A percentile compares a stretch with the other conserved stretches of the same genome.
phyloP scores from a whole-genome alignment of 1,140 invertebrate species.

The Ditylenchus dipsaci region DNA sequence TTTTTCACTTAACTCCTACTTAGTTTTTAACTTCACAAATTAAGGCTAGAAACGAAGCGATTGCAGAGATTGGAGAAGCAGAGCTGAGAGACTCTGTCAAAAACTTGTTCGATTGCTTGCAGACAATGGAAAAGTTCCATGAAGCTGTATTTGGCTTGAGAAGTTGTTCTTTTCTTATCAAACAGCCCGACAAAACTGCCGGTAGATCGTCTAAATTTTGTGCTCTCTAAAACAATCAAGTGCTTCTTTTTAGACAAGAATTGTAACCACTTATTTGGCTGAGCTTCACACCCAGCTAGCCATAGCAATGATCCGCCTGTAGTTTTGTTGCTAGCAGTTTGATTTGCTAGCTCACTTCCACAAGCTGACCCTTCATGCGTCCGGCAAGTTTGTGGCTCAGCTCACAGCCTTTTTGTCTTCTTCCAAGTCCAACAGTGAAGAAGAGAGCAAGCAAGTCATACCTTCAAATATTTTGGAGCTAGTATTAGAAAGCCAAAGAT shows the following conservation, averaged over 20 bases:
- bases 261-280: background rate
- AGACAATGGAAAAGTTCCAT: constrained; percentile 24
- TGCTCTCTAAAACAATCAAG: background rate
- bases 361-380: constrained; percentile 15
- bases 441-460: background rate
- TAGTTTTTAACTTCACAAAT: background rate
- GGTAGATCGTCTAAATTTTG: background rate
- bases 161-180: constrained; percentile 23
- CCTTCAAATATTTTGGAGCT: constrained; percentile 6
- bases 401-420: constrained; percentile 17
- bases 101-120: constrained; percentile 27
- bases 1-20: too few species aligned
- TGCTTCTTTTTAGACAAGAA: constrained; percentile 4
- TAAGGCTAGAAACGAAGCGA: constrained; percentile 21
- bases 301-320: constrained; percentile 2
- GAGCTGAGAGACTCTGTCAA: constrained; percentile 25
- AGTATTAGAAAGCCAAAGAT: constrained; percentile 17
- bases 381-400: constrained; percentile 23
- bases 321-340: constrained; percentile 11
- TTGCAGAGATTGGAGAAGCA: constrained; percentile 11
- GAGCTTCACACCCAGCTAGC: constrained; percentile 9
- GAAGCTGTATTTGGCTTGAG: constrained; percentile 27
- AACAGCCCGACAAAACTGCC: constrained; percentile 39
- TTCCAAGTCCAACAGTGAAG: background rate
- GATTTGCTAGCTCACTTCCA: constrained; percentile 6